Base-by-base conservation (phyloP, 2,113 vertebrate genomes). In the Amblyopsis rosae region DNA sequence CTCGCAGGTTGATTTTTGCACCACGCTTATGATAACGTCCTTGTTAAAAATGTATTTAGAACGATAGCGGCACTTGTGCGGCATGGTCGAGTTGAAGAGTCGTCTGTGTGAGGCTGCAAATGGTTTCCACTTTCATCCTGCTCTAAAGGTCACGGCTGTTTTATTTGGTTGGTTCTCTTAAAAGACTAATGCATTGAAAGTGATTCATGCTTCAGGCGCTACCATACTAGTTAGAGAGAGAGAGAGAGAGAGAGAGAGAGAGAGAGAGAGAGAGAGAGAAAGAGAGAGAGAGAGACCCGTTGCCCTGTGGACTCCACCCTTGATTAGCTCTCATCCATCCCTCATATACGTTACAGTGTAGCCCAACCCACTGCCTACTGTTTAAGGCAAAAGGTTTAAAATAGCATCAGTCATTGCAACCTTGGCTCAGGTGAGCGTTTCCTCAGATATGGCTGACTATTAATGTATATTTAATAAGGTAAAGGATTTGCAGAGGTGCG, bases 391-490 rank as follows among this genome's bases (percentile, higher is more conserved):
- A 46, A 75, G 65, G 64, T 62, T 76, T 73, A 80, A 86, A 87
- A 81, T 81, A 87, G 79, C 80, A 65, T 62, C 67, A 66, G 74
- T 69, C 69, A 61, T 45, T 0, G 41, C 49, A 69, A 79, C 75
- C 69, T 84, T 83, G 78, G 71, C 81, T 75, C 77, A 77, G 83
- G 80, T 88, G 79, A 86, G 67, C n/a, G 56, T 46, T 63, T 74
- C 74, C 83, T 80, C 79, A 77, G 79, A 81, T 83, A 75, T 32
- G 58, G 16, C 70, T 72, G 82, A 76, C 78, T 82, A 71, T 72
- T 74, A 82, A 92, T 90, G 86, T 83, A 91, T 92, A 83, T 92
- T 93, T 91, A 91, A 93, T 90, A 81, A 84, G 85, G 83, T 72
- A 77, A 89, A 84, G 78, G 79, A 84, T 87, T 85, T 81, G 80